phyloP scores from a whole-genome alignment of 2,797 vertebrate genomes.

The Chaetophractus vellerosus region DNA sequence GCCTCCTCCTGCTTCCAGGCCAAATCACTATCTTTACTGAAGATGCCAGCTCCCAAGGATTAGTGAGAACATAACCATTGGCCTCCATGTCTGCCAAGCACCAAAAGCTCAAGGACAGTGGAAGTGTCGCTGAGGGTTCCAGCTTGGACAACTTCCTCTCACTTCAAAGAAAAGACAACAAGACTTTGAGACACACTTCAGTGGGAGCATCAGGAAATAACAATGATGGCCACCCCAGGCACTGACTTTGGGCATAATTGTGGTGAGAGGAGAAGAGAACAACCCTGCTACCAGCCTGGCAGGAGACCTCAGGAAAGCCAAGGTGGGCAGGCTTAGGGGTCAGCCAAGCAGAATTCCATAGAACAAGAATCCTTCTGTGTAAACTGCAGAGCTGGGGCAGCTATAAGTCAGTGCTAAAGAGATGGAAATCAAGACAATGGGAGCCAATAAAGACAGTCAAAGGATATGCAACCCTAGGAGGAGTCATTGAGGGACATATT shows the following conservation, averaged over 20 bases:
- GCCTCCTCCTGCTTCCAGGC: background rate
- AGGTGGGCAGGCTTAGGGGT: background rate
- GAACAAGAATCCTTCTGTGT: background rate
- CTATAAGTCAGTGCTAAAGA: background rate
- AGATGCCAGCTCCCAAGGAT: background rate
- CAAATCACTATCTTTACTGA: background rate
- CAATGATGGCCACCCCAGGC: background rate
- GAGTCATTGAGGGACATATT: background rate
- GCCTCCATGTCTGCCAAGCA: background rate
- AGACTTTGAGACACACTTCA: background rate
- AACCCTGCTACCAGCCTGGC: background rate
- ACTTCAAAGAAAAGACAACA: background rate
- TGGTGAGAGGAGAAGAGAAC: background rate
- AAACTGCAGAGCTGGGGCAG: background rate
- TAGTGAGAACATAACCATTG: background rate
- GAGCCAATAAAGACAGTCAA: background rate
- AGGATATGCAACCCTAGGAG: background rate
- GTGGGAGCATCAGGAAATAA: background rate
- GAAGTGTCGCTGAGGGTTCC: background rate
- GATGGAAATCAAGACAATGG: background rate
- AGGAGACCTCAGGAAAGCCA: background rate
- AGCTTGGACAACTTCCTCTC: background rate
- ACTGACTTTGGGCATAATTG: background rate
- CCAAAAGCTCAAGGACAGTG: background rate
- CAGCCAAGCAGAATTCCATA: background rate